A percentile compares a stretch with the other conserved stretches of the same genome.
Conservation (phyloP, 1,140 invertebrate genomes). For the Apis dorsata region DNA sequence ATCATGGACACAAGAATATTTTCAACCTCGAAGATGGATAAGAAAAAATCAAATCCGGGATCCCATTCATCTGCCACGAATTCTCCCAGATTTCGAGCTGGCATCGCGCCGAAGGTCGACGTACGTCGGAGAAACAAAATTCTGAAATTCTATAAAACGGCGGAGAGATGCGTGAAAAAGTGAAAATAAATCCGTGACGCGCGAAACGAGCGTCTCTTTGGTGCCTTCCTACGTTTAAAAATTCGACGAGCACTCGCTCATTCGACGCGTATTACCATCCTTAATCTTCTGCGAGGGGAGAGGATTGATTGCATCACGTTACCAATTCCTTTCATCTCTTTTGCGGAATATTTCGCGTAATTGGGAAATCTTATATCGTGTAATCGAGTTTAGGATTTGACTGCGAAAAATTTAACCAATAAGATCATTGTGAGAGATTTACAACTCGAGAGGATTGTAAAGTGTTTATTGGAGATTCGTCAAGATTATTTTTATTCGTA, state of each 20-base stretch:
- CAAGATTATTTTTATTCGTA: no score
- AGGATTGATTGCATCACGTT: background rate
- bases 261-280: background rate
- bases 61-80: conserved; percentile 37
- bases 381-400: background rate
- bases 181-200: conserved; percentile 33
- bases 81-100: conserved; percentile 23
- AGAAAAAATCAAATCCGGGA: conserved; percentile 12
- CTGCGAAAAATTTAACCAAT: no score
- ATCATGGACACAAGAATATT: background rate
- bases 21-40: background rate
- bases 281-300: background rate
- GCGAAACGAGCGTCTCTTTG: background rate
- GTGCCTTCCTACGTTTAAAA: background rate
- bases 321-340: background rate
- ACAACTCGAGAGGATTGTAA: no score
- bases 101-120: conserved; percentile 46
- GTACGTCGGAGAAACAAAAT: conserved; percentile 23
- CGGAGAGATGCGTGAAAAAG: background rate
- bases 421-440: no score
- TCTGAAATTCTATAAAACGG: conserved; percentile 37
- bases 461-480: no score
- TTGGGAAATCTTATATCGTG: no score
- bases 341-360: background rate
- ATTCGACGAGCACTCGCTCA: background rate